Conservation (phyloP, 2,888 invertebrate species). For the Tenthredo mesomela region DNA sequence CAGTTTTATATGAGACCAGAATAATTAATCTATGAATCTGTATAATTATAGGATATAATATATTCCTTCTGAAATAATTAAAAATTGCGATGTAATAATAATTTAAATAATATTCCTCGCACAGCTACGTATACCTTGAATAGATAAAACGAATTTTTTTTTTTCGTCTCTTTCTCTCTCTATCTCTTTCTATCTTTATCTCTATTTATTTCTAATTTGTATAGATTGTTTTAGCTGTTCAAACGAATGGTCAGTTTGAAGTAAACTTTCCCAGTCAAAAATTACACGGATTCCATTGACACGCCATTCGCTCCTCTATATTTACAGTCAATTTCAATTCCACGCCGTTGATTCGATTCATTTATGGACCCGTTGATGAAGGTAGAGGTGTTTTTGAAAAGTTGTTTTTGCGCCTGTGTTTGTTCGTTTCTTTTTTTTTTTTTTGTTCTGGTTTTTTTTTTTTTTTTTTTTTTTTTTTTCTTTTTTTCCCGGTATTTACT, state of each 20-base stretch:
- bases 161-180: background rate
- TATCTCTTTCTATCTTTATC: no score
- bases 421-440: background rate
- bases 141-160: background rate
- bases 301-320: background rate
- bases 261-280: background rate
- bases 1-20: background rate
- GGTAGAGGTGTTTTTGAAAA: slow-evolving; percentile 1
- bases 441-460: background rate
- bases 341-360: background rate
- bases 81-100: background rate
- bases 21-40: background rate
- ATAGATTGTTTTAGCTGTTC: background rate
- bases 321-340: slow-evolving; percentile 25
- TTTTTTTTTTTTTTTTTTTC: background rate
- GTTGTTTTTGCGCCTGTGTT: background rate
- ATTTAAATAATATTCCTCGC: background rate
- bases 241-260: background rate
- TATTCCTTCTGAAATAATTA: background rate
- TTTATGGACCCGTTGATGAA: background rate
- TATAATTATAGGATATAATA: background rate
- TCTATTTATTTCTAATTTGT: background rate
- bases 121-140: background rate
- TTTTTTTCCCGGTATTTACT: background rate
- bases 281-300: background rate